Conservation (phyloP, 2,113 vertebrate species). For the Amazona vittata region DNA sequence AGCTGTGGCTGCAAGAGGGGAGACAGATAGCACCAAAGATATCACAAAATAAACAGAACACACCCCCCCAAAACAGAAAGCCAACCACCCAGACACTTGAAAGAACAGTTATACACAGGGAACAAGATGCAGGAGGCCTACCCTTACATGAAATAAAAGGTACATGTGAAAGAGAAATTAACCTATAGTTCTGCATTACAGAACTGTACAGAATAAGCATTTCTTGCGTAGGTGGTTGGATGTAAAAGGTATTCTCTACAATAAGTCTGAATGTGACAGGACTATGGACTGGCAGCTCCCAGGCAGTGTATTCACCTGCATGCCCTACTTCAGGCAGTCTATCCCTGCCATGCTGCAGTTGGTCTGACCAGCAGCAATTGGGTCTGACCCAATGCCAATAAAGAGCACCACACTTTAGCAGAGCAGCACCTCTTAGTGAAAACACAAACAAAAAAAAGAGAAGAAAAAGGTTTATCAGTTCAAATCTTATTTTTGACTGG, state of each 20-base stretch:
- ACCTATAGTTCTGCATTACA: background rate
- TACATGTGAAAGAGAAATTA: background rate
- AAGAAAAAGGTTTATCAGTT: background rate
- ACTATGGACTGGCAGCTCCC: rapidly evolving
- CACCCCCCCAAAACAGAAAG: background rate
- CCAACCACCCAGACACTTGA: background rate
- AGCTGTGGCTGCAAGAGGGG: background rate
- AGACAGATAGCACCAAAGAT: background rate
- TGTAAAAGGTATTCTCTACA: background rate
- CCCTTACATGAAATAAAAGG: background rate
- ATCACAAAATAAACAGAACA: background rate
- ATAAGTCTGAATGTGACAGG: background rate
- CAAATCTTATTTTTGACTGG: background rate
- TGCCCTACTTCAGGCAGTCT: rapidly evolving
- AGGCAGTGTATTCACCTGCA: background rate
- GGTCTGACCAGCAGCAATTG: background rate
- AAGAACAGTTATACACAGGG: background rate
- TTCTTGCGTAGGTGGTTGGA: background rate
- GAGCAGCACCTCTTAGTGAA: background rate
- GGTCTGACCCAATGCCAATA: background rate
- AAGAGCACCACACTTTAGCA: background rate
- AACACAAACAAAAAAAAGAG: background rate
- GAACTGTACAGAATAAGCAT: background rate
- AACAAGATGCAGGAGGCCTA: background rate
- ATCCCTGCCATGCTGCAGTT: background rate